These are phyloP conservation scores for Lithophane semibrunnea DNA, from an alignment of 2,888 invertebrate species.

Conservation along the genomic window DNA sequence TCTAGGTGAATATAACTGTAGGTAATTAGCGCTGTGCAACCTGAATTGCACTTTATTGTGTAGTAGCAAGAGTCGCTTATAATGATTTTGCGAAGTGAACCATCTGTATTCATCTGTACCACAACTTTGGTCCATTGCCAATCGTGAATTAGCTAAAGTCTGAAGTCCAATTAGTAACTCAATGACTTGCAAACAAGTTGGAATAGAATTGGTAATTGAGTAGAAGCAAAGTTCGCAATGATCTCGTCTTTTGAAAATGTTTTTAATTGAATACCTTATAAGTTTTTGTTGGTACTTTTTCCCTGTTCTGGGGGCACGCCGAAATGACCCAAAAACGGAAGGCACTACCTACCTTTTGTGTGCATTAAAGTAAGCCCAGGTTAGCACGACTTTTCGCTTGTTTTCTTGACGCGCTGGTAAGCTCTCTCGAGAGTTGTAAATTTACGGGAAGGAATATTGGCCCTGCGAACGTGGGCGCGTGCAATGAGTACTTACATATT, in stretches of 20 bases:
- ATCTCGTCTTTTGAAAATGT: background rate
- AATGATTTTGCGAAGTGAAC: too few species aligned
- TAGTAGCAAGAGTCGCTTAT: too few species aligned
- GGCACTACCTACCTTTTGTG: background rate
- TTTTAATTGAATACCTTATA: conserved; percentile 1
- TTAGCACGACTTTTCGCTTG: background rate
- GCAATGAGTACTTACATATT: background rate
- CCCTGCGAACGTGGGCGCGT: background rate
- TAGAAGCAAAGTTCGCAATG: conserved; percentile 24
- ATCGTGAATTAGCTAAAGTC: conserved; percentile 27
- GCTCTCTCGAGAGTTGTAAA: background rate
- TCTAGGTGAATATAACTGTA: too few species aligned
- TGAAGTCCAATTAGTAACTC: conserved; percentile 50
- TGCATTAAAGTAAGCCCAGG: background rate
- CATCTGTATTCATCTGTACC: too few species aligned
- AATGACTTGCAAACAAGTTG: conserved; percentile 46
- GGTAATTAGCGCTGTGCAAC: too few species aligned
- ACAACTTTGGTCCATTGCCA: conserved; percentile 40
- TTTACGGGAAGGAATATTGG: background rate
- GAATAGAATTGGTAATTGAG: conserved; percentile 25
- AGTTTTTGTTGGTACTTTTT: background rate
- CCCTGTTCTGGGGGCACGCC: too few species aligned
- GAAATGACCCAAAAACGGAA: background rate
- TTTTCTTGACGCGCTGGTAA: background rate
- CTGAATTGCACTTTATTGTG: too few species aligned